A percentile compares a stretch with the other conserved stretches of the same genome.
phyloP scores from a whole-genome alignment of 1,140 invertebrate species.

The Drosophila pseudoobscura region DNA sequence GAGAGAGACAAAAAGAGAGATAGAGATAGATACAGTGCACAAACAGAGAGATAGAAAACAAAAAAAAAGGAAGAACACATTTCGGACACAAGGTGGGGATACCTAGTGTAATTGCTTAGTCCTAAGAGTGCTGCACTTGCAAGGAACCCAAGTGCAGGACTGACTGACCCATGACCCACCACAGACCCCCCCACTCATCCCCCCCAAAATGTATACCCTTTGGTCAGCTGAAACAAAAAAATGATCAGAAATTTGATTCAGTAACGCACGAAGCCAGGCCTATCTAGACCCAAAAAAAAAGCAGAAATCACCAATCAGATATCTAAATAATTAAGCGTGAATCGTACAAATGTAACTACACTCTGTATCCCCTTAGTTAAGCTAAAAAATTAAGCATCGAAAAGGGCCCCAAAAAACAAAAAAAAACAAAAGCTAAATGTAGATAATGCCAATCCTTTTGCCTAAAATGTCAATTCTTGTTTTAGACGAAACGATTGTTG shows the following conservation, averaged over 20 bases:
- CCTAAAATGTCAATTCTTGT: conserved; percentile 79
- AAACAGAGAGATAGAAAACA: conserved; percentile 11
- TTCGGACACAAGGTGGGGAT: conserved; percentile 79
- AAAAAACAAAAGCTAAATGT: conserved; percentile 60
- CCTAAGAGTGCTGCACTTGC: conserved; percentile 68
- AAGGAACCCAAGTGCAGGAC: conserved; percentile 61
- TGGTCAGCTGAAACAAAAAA: conserved; percentile 27
- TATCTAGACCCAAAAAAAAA: conserved; percentile 29
- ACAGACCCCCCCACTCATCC: background rate
- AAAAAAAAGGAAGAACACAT: conserved; percentile 29
- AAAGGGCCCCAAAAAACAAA: conserved; percentile 20
- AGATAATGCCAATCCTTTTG: conserved; percentile 83
- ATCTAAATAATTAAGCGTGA: conserved; percentile 39
- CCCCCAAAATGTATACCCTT: conserved; percentile 35
- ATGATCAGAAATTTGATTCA: conserved; percentile 8
- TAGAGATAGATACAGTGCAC: conserved; percentile 16
- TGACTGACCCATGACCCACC: conserved; percentile 30
- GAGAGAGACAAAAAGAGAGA: conserved; percentile 48
- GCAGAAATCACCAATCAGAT: conserved; percentile 14
- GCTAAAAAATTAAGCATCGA: conserved; percentile 46
- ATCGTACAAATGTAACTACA: conserved; percentile 79
- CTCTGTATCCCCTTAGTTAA: conserved; percentile 83
- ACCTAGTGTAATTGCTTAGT: conserved; percentile 83
- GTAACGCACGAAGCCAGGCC: conserved; percentile 20
- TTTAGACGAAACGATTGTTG: conserved; percentile 83